Conservation (phyloP, 2,113 vertebrate genomes). For the Dromaius novaehollandiae region DNA sequence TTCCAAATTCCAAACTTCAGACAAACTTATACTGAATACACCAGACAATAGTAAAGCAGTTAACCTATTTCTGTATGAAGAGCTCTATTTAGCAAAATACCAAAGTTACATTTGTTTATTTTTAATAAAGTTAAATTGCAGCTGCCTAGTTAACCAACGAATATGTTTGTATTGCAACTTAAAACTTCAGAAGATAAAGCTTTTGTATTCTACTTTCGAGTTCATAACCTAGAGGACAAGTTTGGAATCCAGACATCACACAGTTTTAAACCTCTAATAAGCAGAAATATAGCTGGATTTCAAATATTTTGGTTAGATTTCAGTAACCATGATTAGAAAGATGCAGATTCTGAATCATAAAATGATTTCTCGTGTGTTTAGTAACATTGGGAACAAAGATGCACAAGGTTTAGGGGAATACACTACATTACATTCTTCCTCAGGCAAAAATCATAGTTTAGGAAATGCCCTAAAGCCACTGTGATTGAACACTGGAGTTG, state of each 20-base stretch:
- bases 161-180: neutral
- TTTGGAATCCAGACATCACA: neutral
- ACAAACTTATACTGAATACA: fast-evolving
- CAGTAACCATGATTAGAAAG: neutral
- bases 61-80: neutral
- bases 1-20: neutral
- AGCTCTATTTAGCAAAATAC: neutral
- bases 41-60: neutral
- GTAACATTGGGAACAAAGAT: neutral
- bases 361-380: neutral
- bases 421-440: neutral
- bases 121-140: neutral
- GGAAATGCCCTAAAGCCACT: neutral
- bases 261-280: neutral
- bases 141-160: neutral
- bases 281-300: neutral
- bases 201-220: neutral
- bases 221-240: neutral
- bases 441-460: neutral
- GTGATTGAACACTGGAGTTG: neutral
- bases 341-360: neutral
- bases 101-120: neutral
- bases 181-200: neutral
- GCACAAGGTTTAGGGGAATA: neutral
- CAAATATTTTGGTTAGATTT: neutral